Conservation (phyloP, 2,113 vertebrate genomes). For the Sarotherodon lohbergeri region DNA sequence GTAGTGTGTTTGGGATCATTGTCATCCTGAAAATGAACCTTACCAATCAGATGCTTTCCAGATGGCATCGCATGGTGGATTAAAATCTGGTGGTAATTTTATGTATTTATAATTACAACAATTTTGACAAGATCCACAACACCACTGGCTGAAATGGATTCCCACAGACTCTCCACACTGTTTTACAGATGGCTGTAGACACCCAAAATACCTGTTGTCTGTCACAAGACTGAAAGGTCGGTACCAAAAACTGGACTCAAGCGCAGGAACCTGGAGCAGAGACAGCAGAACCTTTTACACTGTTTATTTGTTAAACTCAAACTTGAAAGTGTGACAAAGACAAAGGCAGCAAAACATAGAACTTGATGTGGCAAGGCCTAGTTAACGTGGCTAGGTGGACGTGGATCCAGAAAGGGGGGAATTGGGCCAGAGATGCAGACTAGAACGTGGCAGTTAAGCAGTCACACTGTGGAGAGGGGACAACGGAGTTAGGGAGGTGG, state of each 20-base stretch:
- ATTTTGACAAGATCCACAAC: neutral
- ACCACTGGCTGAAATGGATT: neutral
- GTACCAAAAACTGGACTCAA: neutral
- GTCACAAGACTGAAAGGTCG: neutral
- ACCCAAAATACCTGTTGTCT: neutral
- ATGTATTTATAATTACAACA: neutral
- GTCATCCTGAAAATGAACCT: neutral
- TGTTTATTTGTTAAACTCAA: neutral
- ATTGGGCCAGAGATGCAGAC: neutral
- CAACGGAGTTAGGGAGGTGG: neutral
- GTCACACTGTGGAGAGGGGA: neutral
- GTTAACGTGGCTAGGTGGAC: neutral
- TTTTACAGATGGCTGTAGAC: neutral
- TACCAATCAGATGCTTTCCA: neutral
- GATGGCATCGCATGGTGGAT: too few relatives aligned
- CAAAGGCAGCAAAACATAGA: neutral
- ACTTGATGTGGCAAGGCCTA: neutral
- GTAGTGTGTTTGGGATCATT: neutral
- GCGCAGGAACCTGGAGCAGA: neutral
- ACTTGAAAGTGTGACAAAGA: neutral
- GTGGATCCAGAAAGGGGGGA: neutral
- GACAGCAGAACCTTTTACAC: neutral
- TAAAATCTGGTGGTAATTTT: neutral
- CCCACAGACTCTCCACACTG: neutral
- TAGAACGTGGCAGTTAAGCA: neutral